Conservation (phyloP, 1,140 invertebrate genomes). For the Portunus trituberculatus region DNA sequence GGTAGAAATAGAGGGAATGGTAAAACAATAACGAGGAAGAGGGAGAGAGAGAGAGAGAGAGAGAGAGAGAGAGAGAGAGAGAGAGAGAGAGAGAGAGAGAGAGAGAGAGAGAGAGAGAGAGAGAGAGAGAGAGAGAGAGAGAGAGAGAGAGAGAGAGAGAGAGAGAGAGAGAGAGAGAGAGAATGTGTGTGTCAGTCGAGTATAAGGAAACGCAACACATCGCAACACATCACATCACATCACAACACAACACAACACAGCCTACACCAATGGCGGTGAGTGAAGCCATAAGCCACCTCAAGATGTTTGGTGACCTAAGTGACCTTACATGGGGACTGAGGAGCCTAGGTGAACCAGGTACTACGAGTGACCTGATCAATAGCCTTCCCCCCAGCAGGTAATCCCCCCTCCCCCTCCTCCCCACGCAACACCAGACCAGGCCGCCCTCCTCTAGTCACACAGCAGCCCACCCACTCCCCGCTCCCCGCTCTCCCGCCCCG, state of each 20-base stretch:
- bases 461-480: background rate
- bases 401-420: background rate
- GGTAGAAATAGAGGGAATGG: too few relatives aligned
- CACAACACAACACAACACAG: too few relatives aligned
- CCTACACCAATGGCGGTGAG: too few relatives aligned
- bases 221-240: too few relatives aligned
- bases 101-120: background rate
- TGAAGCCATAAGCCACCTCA: background rate
- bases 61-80: background rate
- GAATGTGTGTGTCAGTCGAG: background rate
- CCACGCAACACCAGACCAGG: slow-evolving; percentile 27
- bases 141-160: background rate
- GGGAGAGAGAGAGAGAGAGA: background rate
- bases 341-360: background rate
- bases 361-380: slow-evolving; percentile 34
- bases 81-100: background rate
- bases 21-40: background rate
- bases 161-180: background rate
- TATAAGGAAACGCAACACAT: background rate
- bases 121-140: background rate
- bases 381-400: slow-evolving; percentile 5
- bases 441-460: background rate
- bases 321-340: background rate
- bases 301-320: background rate
- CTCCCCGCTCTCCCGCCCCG: slow-evolving; percentile 28